These are phyloP conservation scores for Rhegmatorhina hoffmannsi DNA, from an alignment of 2,113 vertebrate genomes.

Conservation along the genomic window DNA sequence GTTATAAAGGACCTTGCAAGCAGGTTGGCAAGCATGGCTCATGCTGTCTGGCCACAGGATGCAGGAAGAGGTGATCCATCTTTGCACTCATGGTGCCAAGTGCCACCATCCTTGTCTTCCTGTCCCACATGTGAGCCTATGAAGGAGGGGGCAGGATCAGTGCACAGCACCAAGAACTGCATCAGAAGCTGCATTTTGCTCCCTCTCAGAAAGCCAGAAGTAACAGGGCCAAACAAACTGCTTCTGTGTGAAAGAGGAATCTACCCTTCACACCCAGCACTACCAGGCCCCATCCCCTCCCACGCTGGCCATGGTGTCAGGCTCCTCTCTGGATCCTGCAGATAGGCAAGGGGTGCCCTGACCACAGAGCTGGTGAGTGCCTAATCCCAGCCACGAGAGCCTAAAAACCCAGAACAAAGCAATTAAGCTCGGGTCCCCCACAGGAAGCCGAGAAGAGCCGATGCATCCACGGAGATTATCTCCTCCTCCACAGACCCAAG, in stretches of 20 bases:
- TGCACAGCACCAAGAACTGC: neutral
- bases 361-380: neutral
- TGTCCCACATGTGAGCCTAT: neutral
- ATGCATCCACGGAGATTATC: neutral
- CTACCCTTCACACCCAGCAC: neutral
- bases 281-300: neutral
- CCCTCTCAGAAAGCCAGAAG: neutral
- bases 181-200: neutral
- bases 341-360: neutral
- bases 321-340: neutral
- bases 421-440: neutral
- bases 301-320: neutral
- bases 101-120: neutral
- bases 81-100: neutral
- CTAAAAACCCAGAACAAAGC: constrained; percentile 52
- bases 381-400: constrained; percentile 56
- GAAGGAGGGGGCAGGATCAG: neutral
- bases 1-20: neutral
- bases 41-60: fast-evolving
- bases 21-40: neutral
- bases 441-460: neutral
- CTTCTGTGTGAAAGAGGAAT: neutral
- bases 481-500: neutral
- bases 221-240: neutral
- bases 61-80: neutral